A percentile compares a stretch with the other conserved stretches of the same genome.
These are phyloP conservation scores for Andricus grossulariae DNA, from an alignment of 1,140 invertebrate species.

Conservation along the genomic window DNA sequence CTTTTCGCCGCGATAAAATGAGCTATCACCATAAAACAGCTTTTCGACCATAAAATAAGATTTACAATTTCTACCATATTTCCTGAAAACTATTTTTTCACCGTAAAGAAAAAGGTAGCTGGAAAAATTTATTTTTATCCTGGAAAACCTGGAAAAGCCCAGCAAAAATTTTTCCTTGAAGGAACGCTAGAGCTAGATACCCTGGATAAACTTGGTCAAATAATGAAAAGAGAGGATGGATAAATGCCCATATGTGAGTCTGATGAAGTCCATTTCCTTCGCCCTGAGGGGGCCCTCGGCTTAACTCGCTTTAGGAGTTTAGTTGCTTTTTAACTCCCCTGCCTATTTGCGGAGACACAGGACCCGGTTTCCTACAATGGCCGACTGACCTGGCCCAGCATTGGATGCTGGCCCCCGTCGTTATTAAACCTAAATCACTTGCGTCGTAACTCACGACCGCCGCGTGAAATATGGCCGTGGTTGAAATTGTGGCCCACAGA, in stretches of 20 bases:
- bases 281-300: neutral
- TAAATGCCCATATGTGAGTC: neutral
- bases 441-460: conserved; percentile 31
- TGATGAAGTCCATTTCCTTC: neutral
- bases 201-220: too few species aligned
- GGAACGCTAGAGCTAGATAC: too few species aligned
- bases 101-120: too few species aligned
- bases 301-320: neutral
- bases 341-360: conserved; percentile 33
- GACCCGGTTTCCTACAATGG: conserved; percentile 25
- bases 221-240: neutral
- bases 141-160: too few species aligned
- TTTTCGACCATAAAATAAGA: too few species aligned
- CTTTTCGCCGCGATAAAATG: too few species aligned
- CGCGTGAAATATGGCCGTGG: conserved; percentile 46
- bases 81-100: too few species aligned
- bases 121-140: too few species aligned
- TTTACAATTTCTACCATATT: too few species aligned
- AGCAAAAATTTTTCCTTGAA: too few species aligned
- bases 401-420: conserved; percentile 30
- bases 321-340: neutral
- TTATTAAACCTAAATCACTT: conserved; percentile 55
- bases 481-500: conserved; percentile 42
- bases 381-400: conserved; percentile 38
- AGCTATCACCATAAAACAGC: too few species aligned